Evolutionary conservation across 2,888 invertebrate genomes (phyloP).

Genomic region (Habrosyne pyritoides): DNA sequence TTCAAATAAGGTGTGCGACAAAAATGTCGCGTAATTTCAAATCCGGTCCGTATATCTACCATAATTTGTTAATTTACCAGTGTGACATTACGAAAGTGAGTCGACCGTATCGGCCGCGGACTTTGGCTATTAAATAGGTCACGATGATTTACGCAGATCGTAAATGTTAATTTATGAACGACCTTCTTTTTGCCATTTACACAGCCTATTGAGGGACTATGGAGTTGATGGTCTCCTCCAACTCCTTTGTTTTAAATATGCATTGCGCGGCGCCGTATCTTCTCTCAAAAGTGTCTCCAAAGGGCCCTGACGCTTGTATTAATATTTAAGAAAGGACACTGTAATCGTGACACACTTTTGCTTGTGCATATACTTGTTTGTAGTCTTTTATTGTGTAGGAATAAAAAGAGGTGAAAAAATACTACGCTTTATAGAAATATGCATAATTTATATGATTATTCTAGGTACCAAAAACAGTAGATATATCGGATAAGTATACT

Average conservation of each 20-base stretch:
- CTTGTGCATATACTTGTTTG: conserved; percentile 36
- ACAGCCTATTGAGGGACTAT: conserved; percentile 40
- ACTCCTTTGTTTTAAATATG: conserved; percentile 73
- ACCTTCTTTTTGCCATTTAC: conserved; percentile 34
- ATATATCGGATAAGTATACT: too few relatives aligned
- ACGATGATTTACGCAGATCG: conserved; percentile 11
- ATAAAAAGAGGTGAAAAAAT: too few relatives aligned
- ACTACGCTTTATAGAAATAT: too few relatives aligned
- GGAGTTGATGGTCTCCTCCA: conserved; percentile 33
- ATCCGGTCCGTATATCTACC: neutral
- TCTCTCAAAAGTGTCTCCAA: conserved; percentile 65
- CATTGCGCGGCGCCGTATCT: conserved; percentile 55
- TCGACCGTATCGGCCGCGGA: neutral
- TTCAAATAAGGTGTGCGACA: neutral
- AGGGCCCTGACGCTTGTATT: conserved; percentile 67
- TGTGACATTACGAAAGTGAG: neutral
- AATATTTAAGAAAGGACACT: conserved; percentile 72
- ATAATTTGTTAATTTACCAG: neutral
- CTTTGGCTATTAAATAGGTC: conserved; percentile 4
- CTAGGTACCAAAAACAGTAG: too few relatives aligned
- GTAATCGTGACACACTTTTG: conserved; percentile 61
- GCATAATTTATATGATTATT: too few relatives aligned
- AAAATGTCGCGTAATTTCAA: neutral
- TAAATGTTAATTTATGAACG: conserved; percentile 40
- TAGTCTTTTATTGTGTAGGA: conserved; percentile 13